Base-by-base conservation (phyloP, 2,888 invertebrate genomes). In the Cephus runcator region DNA sequence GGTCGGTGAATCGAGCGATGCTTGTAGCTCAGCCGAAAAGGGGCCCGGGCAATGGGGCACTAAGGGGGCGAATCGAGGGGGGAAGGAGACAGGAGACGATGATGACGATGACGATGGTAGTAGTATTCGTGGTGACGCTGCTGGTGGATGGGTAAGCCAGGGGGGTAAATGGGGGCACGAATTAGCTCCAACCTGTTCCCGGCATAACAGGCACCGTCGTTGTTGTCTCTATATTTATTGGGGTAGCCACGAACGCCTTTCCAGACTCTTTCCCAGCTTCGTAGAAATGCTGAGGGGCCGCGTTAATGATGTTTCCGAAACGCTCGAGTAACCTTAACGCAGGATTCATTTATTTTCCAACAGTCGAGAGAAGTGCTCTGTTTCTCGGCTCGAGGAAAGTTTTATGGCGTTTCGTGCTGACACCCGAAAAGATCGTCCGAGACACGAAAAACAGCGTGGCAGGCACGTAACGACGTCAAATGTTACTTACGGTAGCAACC, bases 161-260 rank as follows among this genome's bases (percentile, higher is more conserved):
- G 76, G 79, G 81, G 81, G 80, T 78, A 78, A 81, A 80, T 83
- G 83, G 82, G 82, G 83, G 81, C 85, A 85, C 89, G 89, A 90
- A 91, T 91, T 90, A 89, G 90, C 90, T 88, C 88, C 89, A 88
- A 89, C 89, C 88, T 88, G 90, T 89, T 90, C 84, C 87, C 84
- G 85, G 85, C 87, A 87, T 87, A 88, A 87, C 88, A 87, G 88
- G 85, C 87, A 84, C 84, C 85, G 84, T 87, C 87, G 87, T 88
- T 86, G 89, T 90, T 89, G 89, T 90, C 90, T 91, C 90, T 88
- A 90, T 90, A 90, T 91, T 91, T 91, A 91, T 91, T 89, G 90
- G 88, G 87, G 88, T 90, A 89, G 86, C 86, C 83, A 77, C 75
- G 83, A 82, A 84, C 84, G 86, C 85, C 86, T 87, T 88, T 84